Evolutionary conservation across 2,113 vertebrate genomes (phyloP).

Genomic region (Neolamprologus sp.): DNA sequence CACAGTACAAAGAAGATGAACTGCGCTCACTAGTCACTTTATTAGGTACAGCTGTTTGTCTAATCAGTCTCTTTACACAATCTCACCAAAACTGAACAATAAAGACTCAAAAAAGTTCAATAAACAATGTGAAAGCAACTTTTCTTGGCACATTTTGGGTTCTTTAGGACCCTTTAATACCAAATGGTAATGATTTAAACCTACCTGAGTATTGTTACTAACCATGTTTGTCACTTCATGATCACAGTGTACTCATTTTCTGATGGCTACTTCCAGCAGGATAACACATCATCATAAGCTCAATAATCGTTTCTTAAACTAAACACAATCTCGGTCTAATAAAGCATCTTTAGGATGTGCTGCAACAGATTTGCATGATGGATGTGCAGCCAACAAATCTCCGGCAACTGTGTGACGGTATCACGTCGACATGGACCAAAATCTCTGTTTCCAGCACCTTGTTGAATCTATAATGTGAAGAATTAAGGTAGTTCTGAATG

Average conservation of each 20-base stretch:
- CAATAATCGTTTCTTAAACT: not conserved
- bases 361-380: not conserved
- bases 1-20: not conserved
- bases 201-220: not conserved
- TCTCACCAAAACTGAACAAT: not conserved
- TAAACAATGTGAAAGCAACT: not conserved
- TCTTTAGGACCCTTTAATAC: not conserved
- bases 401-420: not conserved
- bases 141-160: not conserved
- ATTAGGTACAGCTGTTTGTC: not conserved
- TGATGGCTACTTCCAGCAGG: not conserved
- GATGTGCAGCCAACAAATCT: not conserved
- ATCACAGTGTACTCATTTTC: accelerated
- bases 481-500: not conserved
- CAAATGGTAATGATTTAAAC: not conserved
- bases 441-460: not conserved
- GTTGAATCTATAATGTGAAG: not conserved
- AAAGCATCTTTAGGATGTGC: not conserved
- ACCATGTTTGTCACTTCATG: accelerated
- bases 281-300: not conserved
- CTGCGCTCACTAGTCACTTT: not conserved
- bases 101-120: not conserved
- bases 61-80: not conserved
- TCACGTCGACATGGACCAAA: not conserved
- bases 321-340: not conserved